Percentiles rank a stretch among this genome's conserved stretches.
These are phyloP conservation scores for Regulus satrapa DNA, from an alignment of 2,113 vertebrate genomes.

Conservation along the genomic window DNA sequence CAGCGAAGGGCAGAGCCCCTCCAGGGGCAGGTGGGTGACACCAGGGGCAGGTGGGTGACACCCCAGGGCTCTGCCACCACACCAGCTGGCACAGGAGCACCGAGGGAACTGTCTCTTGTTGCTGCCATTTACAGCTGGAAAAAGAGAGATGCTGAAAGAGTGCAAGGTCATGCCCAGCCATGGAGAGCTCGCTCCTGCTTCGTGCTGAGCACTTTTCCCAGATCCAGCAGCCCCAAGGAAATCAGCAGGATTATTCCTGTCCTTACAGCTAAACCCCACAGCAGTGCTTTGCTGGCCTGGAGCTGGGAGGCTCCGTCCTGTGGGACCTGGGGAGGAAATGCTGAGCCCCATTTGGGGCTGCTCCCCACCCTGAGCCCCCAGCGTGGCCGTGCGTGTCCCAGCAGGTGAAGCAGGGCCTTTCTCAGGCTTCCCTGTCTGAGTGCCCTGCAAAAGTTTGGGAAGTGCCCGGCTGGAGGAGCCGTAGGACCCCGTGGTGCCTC, in stretches of 20 bases:
- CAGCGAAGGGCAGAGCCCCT: fast-evolving
- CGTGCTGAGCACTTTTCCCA: neutral
- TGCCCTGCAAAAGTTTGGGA: neutral
- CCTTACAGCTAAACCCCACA: neutral
- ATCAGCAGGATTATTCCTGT: neutral
- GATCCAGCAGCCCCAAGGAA: neutral
- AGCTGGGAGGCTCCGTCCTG: neutral
- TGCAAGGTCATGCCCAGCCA: neutral
- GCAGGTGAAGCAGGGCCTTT: neutral
- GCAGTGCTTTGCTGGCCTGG: neutral
- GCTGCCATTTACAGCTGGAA: neutral
- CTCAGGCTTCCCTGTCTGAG: fast-evolving
- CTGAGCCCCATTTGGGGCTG: neutral
- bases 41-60: neutral
- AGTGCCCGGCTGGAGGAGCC: neutral
- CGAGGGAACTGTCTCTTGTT: fast-evolving
- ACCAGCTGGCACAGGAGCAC: fast-evolving
- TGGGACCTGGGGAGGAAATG: neutral
- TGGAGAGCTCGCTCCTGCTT: neutral
- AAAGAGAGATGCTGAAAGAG: neutral
- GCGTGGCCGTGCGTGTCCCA: fast-evolving
- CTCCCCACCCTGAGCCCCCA: neutral
- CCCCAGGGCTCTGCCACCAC: neutral
- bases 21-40: too few relatives aligned
- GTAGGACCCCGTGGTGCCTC: fast-evolving